Evolutionary conservation across 2,797 vertebrate species (phyloP), one percentile per base, ranked within the genome.

Genomic region (Tangara arthus): DNA sequence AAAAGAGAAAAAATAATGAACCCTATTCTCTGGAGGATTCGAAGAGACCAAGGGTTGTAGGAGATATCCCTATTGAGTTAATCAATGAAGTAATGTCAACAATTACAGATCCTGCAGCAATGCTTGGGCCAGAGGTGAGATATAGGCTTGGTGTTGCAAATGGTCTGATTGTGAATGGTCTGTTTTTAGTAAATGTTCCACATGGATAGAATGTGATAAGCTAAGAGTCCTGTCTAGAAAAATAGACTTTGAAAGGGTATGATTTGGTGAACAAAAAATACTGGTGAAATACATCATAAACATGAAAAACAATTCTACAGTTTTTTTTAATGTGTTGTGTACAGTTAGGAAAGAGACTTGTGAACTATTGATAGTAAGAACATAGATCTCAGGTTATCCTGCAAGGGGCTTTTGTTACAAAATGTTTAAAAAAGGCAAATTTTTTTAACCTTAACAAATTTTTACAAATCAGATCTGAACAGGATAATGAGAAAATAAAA

Each of bases 31-130:
- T 98, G 35, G 99, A 99, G 96, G 99, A 99, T 86, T 98, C 97
- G 73, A 99, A 99, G 97, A 99, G 98, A 92, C 98, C 98, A 24
- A 97, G 98, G 50, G 98, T 99, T 91, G 97, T 99, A 82, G 99
- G 99, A 44, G 99, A 99, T 97, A 99, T 99, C 98, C 99, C 99
- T 52, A 98, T 99, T 98, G 99, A 99, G 87, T 98, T 99, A 94
- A 99, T 99, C 97, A 99, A 98, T 11, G 99, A 99, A 97, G 99
- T 99, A 82, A 99, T 99, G 99, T 98, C 99, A 30, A 99, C 99
- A 89, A 99, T 99, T 95, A 98, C 99, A 12, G 99, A 99, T 96
- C 99, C 99, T 65, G 98, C 98, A 18, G 98, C 98, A 59, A 98
- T 99, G 98, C 98, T 99, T 0, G 98, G 98, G 81, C 99, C 99